Base-by-base conservation (phyloP, 1,140 invertebrate genomes). In the Penaeus chinensis region DNA sequence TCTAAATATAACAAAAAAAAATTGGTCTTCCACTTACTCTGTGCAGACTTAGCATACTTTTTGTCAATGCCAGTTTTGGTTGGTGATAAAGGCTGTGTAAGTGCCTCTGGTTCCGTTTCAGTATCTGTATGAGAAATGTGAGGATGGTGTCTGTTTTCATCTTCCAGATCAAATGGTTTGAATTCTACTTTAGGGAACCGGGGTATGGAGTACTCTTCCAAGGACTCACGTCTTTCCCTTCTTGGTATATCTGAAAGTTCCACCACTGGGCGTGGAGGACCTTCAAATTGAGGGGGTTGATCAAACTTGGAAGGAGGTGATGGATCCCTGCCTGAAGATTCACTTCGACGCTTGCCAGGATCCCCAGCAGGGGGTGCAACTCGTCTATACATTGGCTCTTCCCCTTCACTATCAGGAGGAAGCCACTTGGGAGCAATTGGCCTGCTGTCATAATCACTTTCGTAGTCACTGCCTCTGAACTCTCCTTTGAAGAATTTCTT, bases 391-490 rank as follows among this genome's bases (percentile, higher is more conserved):
- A 93, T 92, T 0, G 93, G 93, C 27, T 94, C 94, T 62, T 94
- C 93, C 0, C 85, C 83, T 83, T 89, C 84, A 76, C 90, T 90
- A 61, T 90, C 90, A n/a, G 85, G 84, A 83, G 91, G 91, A 20
- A 82, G 66, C 90, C 95, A 95, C 37, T 94, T 92, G 0, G 94
- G 93, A 80, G 94, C 93, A 91, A 95, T 95, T 89, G 93, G 85
- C 63, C 93, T 93, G 69, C 96, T 93, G 69, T 96, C 95, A 87
- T 95, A 95, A 91, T 96, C 95, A 91, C 95, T 96, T 92, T 95
- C 95, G 89, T 95, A 95, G 90, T 96, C 95, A 90, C 95, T 95
- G 92, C 93, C 95, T 63, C 93, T 92, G 91, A 95, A 95, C 92
- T 96, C 95, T 79, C 95, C 94, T 90, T 95, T 94, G 78, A 95